phyloP scores from a whole-genome alignment of 1,140 invertebrate genomes.

The Paraescarpia echinospica region DNA sequence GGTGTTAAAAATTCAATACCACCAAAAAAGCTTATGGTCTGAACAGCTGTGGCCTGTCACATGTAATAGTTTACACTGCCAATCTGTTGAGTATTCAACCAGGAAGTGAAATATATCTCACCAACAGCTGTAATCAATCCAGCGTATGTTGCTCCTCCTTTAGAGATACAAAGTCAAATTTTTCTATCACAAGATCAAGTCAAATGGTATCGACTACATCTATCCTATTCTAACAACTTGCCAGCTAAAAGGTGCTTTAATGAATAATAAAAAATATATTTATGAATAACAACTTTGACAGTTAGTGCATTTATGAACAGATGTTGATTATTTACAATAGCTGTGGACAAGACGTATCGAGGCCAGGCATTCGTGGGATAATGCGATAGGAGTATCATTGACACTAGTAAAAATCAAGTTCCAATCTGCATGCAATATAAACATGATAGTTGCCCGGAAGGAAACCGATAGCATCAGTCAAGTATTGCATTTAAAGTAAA shows the following conservation, averaged over 20 bases:
- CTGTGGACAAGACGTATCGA: neutral
- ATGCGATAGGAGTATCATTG: neutral
- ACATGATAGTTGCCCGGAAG: neutral
- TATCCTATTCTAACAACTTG: neutral
- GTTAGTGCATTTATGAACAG: neutral
- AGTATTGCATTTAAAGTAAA: too few relatives aligned
- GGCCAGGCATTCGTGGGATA: neutral
- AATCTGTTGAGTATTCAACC: too few relatives aligned
- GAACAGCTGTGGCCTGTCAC: too few relatives aligned
- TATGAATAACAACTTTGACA: neutral
- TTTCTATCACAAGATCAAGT: neutral
- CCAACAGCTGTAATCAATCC: too few relatives aligned
- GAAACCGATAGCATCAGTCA: too few relatives aligned
- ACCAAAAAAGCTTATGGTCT: too few relatives aligned
- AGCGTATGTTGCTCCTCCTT: too few relatives aligned
- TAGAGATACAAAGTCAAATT: neutral
- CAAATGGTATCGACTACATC: neutral
- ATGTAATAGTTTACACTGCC: too few relatives aligned
- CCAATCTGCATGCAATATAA: neutral
- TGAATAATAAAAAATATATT: neutral
- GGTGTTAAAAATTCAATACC: too few relatives aligned
- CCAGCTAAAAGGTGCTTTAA: neutral
- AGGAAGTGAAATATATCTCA: too few relatives aligned
- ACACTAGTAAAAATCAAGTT: neutral
- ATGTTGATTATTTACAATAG: neutral